Base-by-base conservation (phyloP, 2,113 vertebrate species). In the Salvator merianae region DNA sequence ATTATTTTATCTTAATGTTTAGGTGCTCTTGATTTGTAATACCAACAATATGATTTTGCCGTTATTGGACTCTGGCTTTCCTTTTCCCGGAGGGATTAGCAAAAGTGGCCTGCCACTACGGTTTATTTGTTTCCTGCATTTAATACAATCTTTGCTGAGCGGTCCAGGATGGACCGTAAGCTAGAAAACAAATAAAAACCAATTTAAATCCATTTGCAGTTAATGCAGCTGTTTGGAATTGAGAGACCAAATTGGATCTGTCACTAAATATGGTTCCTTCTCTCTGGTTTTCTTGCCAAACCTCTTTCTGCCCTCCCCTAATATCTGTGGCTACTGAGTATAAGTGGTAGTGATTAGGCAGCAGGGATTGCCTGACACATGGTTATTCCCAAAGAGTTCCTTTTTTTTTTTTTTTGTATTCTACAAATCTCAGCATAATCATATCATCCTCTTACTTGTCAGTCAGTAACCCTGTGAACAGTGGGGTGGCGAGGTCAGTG, bases 191-290 rank as follows among this genome's bases (percentile, higher is more conserved):
- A 59, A 59, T 59, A 59, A 59, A 59, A 59, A 20, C 2, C 50
- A 22, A n/a, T 7, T 5, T 79, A 82, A 59, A 59, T 20, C 18
- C 84, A 71, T 88, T 79, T 75, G 68, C 75, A 38, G 79, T 74
- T 14, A 73, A 68, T 63, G 77, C 30, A 70, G 68, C 87, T 81
- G 85, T 62, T 36, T 69, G 72, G 22, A 81, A 5, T 34, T 34
- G 32, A 34, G 68, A 34, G 32, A 36, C 12, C 10, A 68, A 68
- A 32, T 68, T 30, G 30, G 13, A 34, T 32, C 32, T 20, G 32
- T 32, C n/a, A 69, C 32, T 28, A n/a, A 34, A 20, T 34, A 34
- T 34, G 32, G 16, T 20, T 32, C 68, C 14, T 20, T 32, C 16
- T 69, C 32, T 34, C 68, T 16, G 18, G 55, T 69, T 32, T 34